These are phyloP conservation scores for Drosophila algonquin DNA, from an alignment of 2,888 invertebrate genomes.

Conservation along the genomic window DNA sequence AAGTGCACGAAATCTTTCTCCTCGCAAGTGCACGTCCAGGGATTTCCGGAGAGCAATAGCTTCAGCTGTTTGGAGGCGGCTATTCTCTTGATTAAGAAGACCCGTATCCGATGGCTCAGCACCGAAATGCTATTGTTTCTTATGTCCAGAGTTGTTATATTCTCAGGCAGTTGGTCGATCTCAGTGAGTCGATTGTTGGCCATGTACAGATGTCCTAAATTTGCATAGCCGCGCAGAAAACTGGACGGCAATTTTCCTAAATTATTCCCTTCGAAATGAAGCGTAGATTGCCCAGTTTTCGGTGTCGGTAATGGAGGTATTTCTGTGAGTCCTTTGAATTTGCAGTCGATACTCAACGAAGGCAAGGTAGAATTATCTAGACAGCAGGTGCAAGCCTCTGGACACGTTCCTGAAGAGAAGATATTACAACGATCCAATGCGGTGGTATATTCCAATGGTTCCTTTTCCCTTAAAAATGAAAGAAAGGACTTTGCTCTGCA, in stretches of 20 bases:
- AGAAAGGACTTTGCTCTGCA: conserved; percentile 6
- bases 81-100: background rate
- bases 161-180: conserved; percentile 2
- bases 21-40: conserved; percentile 25
- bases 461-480: conserved; percentile 1
- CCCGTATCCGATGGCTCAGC: background rate
- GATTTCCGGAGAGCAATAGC: conserved; percentile 2
- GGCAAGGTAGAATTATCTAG: background rate
- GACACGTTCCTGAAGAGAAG: conserved; percentile 2
- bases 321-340: background rate
- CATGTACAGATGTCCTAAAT: conserved; percentile 1
- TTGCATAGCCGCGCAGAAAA: background rate
- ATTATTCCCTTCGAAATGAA: conserved; percentile 11
- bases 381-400: conserved; percentile 13
- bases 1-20: conserved; percentile 6
- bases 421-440: background rate
- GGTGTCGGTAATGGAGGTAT: conserved; percentile 9
- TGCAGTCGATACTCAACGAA: background rate
- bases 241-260: conserved; percentile 5
- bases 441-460: background rate
- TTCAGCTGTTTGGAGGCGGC: background rate
- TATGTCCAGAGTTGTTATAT: conserved; percentile 1
- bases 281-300: background rate
- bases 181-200: conserved; percentile 9
- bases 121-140: conserved; percentile 1